These are phyloP conservation scores for Pandion haliaetus DNA, from an alignment of 2,113 vertebrate genomes.

Conservation along the genomic window DNA sequence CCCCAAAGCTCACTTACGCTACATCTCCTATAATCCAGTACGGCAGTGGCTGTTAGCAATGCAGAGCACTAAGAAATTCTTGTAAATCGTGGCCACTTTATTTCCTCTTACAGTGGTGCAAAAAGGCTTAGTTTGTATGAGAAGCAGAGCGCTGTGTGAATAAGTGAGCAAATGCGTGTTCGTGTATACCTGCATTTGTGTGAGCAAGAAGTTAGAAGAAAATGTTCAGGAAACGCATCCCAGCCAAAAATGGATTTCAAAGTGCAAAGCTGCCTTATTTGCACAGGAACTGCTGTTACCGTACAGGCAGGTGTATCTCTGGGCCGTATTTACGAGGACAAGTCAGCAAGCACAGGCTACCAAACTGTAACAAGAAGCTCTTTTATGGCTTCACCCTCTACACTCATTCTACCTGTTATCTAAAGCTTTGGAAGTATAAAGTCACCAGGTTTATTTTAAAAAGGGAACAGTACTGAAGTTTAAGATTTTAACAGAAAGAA, in stretches of 20 bases:
- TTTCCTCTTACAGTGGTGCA: background rate
- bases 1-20: background rate
- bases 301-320: background rate
- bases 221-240: background rate
- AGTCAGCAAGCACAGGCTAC: background rate
- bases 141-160: background rate
- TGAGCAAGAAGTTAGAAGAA: background rate
- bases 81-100: background rate
- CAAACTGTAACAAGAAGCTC: background rate
- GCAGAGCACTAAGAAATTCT: background rate
- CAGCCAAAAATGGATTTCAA: background rate
- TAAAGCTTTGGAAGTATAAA: background rate
- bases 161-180: background rate
- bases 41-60: background rate
- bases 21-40: background rate
- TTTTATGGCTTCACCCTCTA: background rate
- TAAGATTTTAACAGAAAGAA: background rate
- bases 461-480: background rate
- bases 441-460: background rate
- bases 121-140: background rate
- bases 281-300: background rate
- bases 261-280: background rate
- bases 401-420: background rate
- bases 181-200: rapidly evolving
- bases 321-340: background rate